Evolutionary conservation across 2,888 invertebrate genomes (phyloP).

Genomic region (Ophion ellenae): DNA sequence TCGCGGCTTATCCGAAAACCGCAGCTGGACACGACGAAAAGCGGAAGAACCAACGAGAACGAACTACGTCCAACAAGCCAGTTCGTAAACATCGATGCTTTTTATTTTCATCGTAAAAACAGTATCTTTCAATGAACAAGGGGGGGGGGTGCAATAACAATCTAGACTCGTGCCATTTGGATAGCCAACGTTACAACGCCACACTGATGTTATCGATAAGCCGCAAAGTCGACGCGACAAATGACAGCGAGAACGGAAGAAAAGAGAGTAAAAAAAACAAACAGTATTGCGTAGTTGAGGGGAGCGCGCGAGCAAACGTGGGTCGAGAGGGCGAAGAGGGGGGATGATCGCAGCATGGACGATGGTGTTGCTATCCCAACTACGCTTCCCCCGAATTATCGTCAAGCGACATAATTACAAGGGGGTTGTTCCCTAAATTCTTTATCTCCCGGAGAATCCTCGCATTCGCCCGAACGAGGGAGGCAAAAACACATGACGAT

Average conservation of each 20-base stretch:
- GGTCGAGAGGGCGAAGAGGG: conserved; percentile 20
- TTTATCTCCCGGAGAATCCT: conserved; percentile 7
- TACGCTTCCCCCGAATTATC: conserved; percentile 62
- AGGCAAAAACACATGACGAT: background rate
- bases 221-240: background rate
- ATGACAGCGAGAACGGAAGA: conserved; percentile 1
- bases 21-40: background rate
- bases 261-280: conserved; percentile 57
- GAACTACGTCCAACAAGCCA: too few relatives aligned
- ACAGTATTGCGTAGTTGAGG: conserved; percentile 70
- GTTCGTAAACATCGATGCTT: background rate
- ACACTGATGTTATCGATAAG: conserved; percentile 16
- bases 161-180: background rate
- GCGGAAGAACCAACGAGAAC: background rate
- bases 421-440: conserved; percentile 35
- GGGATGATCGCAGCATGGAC: conserved; percentile 62
- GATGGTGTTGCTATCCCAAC: conserved; percentile 67
- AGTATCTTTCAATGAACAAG: background rate
- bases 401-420: conserved; percentile 49
- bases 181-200: background rate
- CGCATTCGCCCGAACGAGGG: background rate
- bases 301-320: conserved; percentile 51
- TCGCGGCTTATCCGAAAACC: conserved; percentile 41
- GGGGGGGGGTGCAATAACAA: conserved; percentile 15
- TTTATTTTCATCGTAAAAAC: background rate